Conservation (phyloP, 2,888 invertebrate species). For the Cephus sareptanus region DNA sequence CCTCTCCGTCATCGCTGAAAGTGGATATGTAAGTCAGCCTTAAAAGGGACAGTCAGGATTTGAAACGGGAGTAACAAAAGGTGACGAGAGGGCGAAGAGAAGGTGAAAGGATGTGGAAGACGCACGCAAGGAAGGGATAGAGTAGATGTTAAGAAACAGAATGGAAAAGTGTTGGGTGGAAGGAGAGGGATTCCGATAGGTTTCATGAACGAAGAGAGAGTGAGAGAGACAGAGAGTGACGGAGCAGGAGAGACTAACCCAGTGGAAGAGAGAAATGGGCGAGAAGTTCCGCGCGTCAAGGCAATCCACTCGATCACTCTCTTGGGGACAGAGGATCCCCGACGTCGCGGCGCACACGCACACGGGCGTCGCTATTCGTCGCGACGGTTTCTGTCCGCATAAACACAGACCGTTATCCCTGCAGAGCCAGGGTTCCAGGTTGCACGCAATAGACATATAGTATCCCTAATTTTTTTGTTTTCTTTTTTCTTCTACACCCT, state of each 20-base stretch:
- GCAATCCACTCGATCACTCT: constrained; percentile 39
- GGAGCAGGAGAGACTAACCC: not conserved
- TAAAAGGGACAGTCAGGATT: too few species aligned
- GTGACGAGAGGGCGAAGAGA: constrained; percentile 1
- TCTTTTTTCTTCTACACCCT: not conserved
- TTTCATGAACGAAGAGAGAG: not conserved
- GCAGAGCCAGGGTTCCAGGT: not conserved
- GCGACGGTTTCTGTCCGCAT: not conserved
- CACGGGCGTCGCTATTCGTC: not conserved
- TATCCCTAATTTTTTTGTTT: not conserved
- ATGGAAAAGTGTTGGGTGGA: not conserved
- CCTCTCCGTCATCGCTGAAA: too few species aligned
- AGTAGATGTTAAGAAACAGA: constrained; percentile 8
- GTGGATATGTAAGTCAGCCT: too few species aligned
- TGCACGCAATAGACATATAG: not conserved
- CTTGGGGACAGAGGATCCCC: constrained; percentile 22
- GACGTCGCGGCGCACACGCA: constrained; percentile 2
- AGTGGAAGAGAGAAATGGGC: not conserved
- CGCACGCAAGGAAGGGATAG: not conserved
- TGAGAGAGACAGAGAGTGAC: constrained; percentile 8
- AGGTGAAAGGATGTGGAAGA: constrained; percentile 9
- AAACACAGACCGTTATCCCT: not conserved
- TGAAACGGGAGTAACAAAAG: too few species aligned
- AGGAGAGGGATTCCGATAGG: not conserved
- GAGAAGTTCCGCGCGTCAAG: constrained; percentile 17